Evolutionary conservation across 2,888 invertebrate species (phyloP).

Genomic region (Conops quadrifasciatus): DNA sequence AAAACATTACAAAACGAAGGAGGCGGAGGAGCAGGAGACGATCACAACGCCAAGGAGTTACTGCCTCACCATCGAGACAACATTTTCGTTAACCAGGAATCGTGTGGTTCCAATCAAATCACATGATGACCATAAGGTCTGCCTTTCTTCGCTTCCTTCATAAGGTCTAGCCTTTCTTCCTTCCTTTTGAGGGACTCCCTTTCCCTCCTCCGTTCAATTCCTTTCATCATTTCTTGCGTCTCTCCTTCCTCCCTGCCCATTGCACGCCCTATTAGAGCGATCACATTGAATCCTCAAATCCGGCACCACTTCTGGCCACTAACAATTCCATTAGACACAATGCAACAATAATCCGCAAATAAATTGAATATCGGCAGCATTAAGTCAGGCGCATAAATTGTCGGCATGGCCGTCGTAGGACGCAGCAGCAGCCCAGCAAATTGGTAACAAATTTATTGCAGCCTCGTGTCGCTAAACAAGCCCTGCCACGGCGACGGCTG

Average conservation of each 20-base stretch:
- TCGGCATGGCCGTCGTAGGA: not conserved
- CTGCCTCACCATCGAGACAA: too few relatives aligned
- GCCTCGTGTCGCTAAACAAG: not conserved
- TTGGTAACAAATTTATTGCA: conserved; percentile 31
- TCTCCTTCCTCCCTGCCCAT: not conserved
- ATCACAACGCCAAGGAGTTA: too few relatives aligned
- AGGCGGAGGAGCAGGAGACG: too few relatives aligned
- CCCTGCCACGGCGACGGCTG: not conserved
- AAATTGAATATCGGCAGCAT: conserved; percentile 32
- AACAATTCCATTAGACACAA: conserved; percentile 26
- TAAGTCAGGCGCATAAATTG: conserved; percentile 26
- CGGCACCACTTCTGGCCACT: not conserved
- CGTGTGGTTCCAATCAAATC: too few relatives aligned
- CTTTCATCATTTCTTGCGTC: not conserved
- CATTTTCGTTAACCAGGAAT: too few relatives aligned
- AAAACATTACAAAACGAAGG: not conserved
- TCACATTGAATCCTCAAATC: not conserved
- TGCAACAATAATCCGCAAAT: conserved; percentile 27
- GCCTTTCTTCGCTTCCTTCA: not conserved
- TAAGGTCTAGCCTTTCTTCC: not conserved
- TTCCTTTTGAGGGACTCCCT: not conserved
- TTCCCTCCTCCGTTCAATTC: not conserved
- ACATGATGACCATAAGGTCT: not conserved
- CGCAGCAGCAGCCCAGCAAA: conserved; percentile 19
- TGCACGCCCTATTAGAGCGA: not conserved